Base-by-base conservation (phyloP, 2,888 invertebrate genomes). In the Balanococcus diminutus region DNA sequence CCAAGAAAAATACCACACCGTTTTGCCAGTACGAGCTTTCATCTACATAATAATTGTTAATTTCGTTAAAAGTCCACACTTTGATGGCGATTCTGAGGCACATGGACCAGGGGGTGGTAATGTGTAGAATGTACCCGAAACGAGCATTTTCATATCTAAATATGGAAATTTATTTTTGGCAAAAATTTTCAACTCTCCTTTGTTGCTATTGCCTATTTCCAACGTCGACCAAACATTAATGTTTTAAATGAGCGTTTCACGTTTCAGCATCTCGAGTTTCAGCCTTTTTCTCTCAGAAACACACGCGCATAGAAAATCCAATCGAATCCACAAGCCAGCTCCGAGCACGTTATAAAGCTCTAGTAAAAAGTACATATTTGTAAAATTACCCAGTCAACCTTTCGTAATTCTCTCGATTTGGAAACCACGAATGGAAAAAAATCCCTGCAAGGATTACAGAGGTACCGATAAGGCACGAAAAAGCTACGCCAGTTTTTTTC, bases 1-100 rank as follows among this genome's bases (percentile, higher is more conserved):
- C 22, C 22, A 56, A 56, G 56, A 56, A 56, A 56, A 56, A 56
- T 56, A 56, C 19, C 56, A 19, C 8, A 51, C 51, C 4, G 6
- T 19, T 51, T 19, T 19, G n/a, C 6, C 19, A 3, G 19, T 5
- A 19, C 67, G 36, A 79, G 19, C 36, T 19, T 79, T 79, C 75
- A 79, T 79, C 75, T 36, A 36, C 36, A 79, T 79, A 79, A 79
- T 79, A 79, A 79, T 36, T 36, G 75, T 79, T 36, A 79, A 79
- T 79, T 79, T 79, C 22, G 75, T 36, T 79, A 79, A 79, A 79
- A 79, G 75, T 79, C 75, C 28, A 79, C 75, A 16, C 31, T 14
- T 31, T 11, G 32, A 4, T 25, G 22, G 6, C 31, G 75, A 2
- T 75, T 6, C 75, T 6, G 16, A 16, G 72, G 72, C 28, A 16